Conservation (phyloP, 2,113 vertebrate species). For the Nesoenas mayeri region DNA sequence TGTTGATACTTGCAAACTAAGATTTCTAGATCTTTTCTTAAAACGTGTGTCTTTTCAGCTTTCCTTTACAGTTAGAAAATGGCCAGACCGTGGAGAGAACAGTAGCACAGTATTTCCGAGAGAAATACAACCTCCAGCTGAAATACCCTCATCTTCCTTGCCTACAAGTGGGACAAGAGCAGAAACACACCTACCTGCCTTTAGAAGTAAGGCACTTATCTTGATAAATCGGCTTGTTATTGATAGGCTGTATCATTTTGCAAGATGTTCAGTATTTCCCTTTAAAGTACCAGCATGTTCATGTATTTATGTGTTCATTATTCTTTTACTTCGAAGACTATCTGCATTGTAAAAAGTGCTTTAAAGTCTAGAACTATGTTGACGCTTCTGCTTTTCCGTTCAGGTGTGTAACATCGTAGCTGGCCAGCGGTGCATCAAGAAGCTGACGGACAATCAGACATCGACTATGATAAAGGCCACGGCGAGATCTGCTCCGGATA, state of each 20-base stretch:
- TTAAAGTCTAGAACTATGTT: neutral
- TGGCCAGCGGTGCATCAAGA: conserved; percentile 97
- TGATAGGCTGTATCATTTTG: neutral
- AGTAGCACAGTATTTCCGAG: conserved; percentile 99
- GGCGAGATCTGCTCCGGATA: conserved; percentile 94
- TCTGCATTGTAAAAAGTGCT: neutral
- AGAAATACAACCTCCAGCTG: conserved; percentile 97
- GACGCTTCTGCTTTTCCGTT: neutral
- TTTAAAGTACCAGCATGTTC: neutral
- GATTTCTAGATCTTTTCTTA: neutral
- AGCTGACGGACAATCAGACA: conserved; percentile 99
- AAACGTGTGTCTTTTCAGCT: conserved; percentile 75
- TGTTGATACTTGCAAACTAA: neutral
- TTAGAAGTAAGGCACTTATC: conserved; percentile 87
- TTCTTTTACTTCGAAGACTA: neutral
- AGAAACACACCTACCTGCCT: conserved; percentile 99
- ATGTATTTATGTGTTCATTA: accelerated
- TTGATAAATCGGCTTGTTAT: neutral
- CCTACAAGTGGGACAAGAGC: conserved; percentile 98
- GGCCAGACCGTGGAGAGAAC: conserved; percentile 98
- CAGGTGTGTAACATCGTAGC: conserved; percentile 99
- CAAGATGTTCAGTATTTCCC: accelerated
- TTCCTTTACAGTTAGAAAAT: conserved; percentile 96
- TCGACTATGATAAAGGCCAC: conserved; percentile 99
- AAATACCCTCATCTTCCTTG: conserved; percentile 98